These are phyloP conservation scores for Anas acuta DNA, from an alignment of 2,797 vertebrate genomes.

Conservation along the genomic window DNA sequence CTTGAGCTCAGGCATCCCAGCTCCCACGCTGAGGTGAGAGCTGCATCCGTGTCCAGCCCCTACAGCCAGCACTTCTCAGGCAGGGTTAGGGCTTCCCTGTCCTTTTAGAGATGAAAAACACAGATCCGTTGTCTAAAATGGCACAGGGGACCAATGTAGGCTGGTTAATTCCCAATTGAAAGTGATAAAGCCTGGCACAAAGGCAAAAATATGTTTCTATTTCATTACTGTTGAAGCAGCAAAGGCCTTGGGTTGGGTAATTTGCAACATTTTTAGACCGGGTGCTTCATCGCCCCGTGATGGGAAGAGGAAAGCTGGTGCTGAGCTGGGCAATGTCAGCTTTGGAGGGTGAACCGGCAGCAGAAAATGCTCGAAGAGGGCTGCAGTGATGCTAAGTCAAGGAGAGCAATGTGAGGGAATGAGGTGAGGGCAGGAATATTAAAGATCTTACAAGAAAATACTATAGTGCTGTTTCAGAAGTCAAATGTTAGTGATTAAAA, in stretches of 20 bases:
- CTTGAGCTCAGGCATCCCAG: background rate
- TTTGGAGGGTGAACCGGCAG: background rate
- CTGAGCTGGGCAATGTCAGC: background rate
- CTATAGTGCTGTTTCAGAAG: background rate
- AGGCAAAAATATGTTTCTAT: background rate
- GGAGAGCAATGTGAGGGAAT: background rate
- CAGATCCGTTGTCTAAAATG: background rate
- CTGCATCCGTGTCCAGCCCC: accelerated
- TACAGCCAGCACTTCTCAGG: background rate
- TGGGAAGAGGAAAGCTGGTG: background rate
- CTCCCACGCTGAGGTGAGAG: background rate
- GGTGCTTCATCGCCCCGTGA: accelerated
- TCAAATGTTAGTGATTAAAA: background rate
- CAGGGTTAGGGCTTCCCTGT: background rate
- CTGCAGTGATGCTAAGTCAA: background rate
- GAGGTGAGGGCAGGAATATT: no score
- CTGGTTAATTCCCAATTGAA: background rate
- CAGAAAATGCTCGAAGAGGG: background rate
- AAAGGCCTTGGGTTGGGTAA: background rate
- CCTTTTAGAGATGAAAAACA: background rate
- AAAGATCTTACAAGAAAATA: background rate
- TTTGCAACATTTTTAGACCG: background rate
- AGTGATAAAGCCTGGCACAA: accelerated
- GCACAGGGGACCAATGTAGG: background rate
- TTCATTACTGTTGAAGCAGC: background rate